A percentile compares a stretch with the other conserved stretches of the same genome.
Conservation (phyloP, 1,140 invertebrate genomes). For the Trichogramma pretiosum region DNA sequence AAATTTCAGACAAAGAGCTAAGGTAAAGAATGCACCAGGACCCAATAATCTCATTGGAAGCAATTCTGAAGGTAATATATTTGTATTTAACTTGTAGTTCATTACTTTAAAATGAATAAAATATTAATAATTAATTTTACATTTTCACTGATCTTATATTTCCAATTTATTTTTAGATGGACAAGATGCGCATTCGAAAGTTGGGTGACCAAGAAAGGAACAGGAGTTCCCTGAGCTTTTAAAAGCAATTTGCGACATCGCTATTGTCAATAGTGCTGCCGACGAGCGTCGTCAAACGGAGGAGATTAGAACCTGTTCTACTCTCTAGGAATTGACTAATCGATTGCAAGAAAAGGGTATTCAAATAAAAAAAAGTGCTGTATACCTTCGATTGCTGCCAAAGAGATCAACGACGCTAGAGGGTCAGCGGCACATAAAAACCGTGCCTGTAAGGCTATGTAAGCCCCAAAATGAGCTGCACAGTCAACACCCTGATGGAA, state of each 20-base stretch:
- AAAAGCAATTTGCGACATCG: constrained; percentile 9
- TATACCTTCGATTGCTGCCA: constrained; percentile 8
- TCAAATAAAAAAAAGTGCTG: neutral
- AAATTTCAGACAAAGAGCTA: neutral
- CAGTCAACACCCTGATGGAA: constrained; percentile 5
- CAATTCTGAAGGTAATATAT: neutral
- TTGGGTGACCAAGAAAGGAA: constrained; percentile 2
- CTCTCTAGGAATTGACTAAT: constrained; percentile 2
- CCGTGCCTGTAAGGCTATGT: constrained; percentile 8
- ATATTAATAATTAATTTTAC: neutral
- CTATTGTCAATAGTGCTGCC: constrained; percentile 8
- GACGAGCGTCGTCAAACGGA: constrained; percentile 10
- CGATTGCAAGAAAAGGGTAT: neutral
- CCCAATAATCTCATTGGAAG: neutral
- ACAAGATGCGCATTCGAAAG: too few species aligned
- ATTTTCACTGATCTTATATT: neutral
- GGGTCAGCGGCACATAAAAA: constrained; percentile 5
- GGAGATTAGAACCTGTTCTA: neutral
- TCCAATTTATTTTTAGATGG: too few species aligned
- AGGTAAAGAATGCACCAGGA: neutral
- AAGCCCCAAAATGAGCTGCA: neutral
- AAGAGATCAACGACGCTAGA: neutral
- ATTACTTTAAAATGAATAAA: neutral
- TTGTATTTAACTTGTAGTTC: neutral
- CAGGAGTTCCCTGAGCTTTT: constrained; percentile 3